Conservation (phyloP, 2,113 vertebrate species). For the Podilymbus podiceps region DNA sequence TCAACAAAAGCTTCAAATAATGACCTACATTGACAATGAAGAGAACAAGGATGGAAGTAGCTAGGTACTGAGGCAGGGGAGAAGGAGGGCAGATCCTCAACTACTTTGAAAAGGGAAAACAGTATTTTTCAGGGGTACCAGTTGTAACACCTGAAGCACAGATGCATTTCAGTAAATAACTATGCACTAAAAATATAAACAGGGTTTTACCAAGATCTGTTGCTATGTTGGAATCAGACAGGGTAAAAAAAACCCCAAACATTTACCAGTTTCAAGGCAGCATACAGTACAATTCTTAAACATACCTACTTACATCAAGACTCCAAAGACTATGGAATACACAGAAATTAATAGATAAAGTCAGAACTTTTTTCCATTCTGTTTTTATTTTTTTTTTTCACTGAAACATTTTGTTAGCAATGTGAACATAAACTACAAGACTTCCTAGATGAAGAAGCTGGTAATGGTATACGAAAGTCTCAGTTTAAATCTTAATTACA, state of each 20-base stretch:
- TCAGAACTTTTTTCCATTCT: background rate
- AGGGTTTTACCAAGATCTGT: background rate
- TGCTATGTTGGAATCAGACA: background rate
- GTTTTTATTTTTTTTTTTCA: background rate
- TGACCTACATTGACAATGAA: background rate
- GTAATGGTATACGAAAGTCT: background rate
- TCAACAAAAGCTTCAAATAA: conserved; percentile 22
- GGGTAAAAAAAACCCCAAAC: background rate
- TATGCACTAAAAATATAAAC: background rate
- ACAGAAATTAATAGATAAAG: background rate
- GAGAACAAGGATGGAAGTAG: background rate
- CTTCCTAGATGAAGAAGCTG: background rate
- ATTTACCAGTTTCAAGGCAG: background rate
- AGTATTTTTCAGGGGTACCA: background rate
- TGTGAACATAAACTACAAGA: background rate
- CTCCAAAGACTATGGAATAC: background rate
- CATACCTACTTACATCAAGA: background rate
- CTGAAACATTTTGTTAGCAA: background rate
- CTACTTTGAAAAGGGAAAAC: background rate
- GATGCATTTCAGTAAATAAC: background rate
- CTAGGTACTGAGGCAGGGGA: background rate
- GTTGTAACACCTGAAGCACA: background rate
- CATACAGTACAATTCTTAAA: background rate
- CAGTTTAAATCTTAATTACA: background rate
- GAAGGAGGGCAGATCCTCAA: background rate